These are phyloP conservation scores for Fragum sueziense DNA, from an alignment of 2,888 invertebrate species.

Conservation along the genomic window DNA sequence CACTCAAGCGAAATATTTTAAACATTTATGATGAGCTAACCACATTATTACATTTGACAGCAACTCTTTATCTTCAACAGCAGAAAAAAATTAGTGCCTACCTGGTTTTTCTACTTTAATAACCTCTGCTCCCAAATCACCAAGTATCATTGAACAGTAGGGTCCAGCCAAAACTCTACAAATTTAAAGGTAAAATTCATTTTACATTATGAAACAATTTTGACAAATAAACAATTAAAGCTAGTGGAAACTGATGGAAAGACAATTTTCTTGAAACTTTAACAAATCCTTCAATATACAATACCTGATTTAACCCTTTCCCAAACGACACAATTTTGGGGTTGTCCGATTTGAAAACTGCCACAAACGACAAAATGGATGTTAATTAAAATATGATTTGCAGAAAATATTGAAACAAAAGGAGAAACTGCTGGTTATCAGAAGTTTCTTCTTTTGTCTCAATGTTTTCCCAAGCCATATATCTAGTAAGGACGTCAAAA, in stretches of 20 bases:
- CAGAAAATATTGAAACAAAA: too few relatives aligned
- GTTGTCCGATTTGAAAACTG: neutral
- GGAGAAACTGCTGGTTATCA: too few relatives aligned
- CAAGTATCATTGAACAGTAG: slow-evolving; percentile 95
- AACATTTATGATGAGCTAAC: too few relatives aligned
- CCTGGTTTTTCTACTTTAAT: slow-evolving; percentile 94
- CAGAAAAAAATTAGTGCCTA: too few relatives aligned
- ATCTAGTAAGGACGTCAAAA: too few relatives aligned
- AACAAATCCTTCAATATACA: neutral
- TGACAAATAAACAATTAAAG: neutral
- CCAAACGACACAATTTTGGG: neutral
- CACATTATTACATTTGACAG: too few relatives aligned
- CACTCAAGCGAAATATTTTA: too few relatives aligned
- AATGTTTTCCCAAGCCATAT: too few relatives aligned
- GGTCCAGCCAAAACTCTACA: slow-evolving; percentile 94
- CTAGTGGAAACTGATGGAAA: neutral
- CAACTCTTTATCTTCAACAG: too few relatives aligned
- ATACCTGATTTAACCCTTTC: neutral
- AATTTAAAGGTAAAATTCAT: slow-evolving; percentile 3
- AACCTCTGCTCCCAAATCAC: slow-evolving; percentile 95
- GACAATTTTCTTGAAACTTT: neutral
- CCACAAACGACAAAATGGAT: too few relatives aligned
- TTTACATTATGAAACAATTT: neutral
- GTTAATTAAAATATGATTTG: too few relatives aligned
- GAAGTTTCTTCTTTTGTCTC: too few relatives aligned